Conservation (phyloP, 2,113 vertebrate genomes). For the Ctenomys sociabilis region DNA sequence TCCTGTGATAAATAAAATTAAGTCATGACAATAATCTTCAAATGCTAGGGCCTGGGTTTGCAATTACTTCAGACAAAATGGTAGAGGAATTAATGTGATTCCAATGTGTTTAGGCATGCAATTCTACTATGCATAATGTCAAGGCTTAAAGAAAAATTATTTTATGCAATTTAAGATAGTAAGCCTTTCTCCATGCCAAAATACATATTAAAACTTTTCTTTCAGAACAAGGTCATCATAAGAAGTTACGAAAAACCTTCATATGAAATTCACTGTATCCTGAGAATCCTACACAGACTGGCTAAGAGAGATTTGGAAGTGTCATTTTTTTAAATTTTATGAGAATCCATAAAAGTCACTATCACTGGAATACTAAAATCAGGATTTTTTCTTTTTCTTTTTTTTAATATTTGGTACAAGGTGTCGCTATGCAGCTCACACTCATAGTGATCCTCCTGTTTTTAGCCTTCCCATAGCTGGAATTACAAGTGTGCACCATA, state of each 20-base stretch:
- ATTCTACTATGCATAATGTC: neutral
- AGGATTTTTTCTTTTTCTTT: neutral
- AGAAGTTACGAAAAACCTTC: conserved; percentile 7
- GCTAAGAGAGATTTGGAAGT: neutral
- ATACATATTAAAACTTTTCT: conserved; percentile 37
- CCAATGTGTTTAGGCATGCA: neutral
- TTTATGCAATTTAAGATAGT: conserved; percentile 33
- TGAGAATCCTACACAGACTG: neutral
- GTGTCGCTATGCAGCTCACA: too few relatives aligned
- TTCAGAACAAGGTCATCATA: neutral
- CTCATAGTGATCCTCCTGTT: too few relatives aligned
- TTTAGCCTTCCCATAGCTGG: too few relatives aligned
- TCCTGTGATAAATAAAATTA: conserved; percentile 1
- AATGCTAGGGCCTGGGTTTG: neutral
- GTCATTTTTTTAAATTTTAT: conserved; percentile 43
- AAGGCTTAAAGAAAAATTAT: neutral
- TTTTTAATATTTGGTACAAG: too few relatives aligned
- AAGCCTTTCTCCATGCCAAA: conserved; percentile 31
- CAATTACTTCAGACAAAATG: neutral
- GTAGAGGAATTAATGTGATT: neutral
- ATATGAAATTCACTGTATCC: neutral
- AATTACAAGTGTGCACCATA: too few relatives aligned
- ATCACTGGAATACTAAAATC: conserved; percentile 5
- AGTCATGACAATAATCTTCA: neutral
- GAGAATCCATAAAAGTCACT: conserved; percentile 20